Conservation (phyloP, 1,140 invertebrate species). For the Drosophila carrolli region DNA sequence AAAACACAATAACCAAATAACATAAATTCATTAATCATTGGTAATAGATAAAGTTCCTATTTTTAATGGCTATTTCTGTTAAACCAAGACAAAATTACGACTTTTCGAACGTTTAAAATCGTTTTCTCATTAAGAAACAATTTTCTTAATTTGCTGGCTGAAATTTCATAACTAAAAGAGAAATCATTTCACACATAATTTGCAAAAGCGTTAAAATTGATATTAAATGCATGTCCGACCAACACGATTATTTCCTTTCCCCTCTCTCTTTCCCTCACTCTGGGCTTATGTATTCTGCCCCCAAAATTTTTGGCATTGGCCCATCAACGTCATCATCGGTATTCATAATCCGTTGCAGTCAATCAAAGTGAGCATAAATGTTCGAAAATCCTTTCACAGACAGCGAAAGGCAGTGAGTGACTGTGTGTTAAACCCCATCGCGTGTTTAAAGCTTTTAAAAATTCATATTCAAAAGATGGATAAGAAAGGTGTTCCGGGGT, state of each 20-base stretch:
- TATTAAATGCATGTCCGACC: slow-evolving; percentile 40
- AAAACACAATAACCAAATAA: no score
- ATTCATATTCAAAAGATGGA: slow-evolving; percentile 40
- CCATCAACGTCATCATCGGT: slow-evolving; percentile 31
- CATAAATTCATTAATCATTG: no score
- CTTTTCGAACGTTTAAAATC: background rate
- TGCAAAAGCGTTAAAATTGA: slow-evolving; percentile 47
- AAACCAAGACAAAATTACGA: background rate
- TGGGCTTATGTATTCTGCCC: background rate
- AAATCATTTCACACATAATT: slow-evolving; percentile 50
- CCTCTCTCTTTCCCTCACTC: background rate
- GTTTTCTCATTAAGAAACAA: slow-evolving; percentile 3
- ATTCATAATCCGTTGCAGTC: slow-evolving; percentile 61
- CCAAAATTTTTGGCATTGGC: slow-evolving; percentile 27
- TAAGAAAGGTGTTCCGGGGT: slow-evolving; percentile 8
- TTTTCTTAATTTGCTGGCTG: slow-evolving; percentile 12
- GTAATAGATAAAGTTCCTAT: no score
- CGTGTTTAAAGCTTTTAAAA: slow-evolving; percentile 59
- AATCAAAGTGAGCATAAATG: slow-evolving; percentile 44
- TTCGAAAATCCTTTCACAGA: slow-evolving; percentile 39
- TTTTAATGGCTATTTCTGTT: no score
- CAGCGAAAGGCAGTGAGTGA: background rate
- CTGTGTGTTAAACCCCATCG: slow-evolving; percentile 8
- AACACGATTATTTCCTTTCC: slow-evolving; percentile 15
- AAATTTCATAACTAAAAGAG: slow-evolving; percentile 32